phyloP scores from a whole-genome alignment of 2,888 invertebrate species.

The Cephalotes varians region DNA sequence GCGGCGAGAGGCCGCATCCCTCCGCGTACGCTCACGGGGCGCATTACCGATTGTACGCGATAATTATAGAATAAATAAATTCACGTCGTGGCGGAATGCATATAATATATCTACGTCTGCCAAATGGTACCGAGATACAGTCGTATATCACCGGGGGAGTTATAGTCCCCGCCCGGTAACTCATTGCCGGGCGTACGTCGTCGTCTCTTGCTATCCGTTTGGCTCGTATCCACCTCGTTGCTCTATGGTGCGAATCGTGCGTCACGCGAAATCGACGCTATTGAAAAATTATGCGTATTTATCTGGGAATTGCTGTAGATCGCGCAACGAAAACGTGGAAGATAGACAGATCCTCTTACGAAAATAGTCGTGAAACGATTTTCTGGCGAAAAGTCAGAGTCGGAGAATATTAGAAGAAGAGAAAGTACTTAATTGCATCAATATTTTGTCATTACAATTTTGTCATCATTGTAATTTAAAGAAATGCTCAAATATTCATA shows the following conservation, averaged over 20 bases:
- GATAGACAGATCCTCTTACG: not conserved
- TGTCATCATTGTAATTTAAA: too few species aligned
- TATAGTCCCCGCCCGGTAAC: slow-evolving; percentile 85
- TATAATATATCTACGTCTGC: slow-evolving; percentile 86
- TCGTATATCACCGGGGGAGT: slow-evolving; percentile 85
- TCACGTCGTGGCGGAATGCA: slow-evolving; percentile 84
- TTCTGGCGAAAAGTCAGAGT: not conserved
- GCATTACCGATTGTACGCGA: slow-evolving; percentile 84
- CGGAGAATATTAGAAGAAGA: not conserved
- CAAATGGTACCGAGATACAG: slow-evolving; percentile 86
- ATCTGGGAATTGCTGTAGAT: slow-evolving; percentile 23
- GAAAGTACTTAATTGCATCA: not conserved
- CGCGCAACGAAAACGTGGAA: slow-evolving; percentile 35
- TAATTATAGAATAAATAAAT: slow-evolving; percentile 86
- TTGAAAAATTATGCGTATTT: slow-evolving; percentile 65
- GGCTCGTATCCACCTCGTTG: slow-evolving; percentile 82
- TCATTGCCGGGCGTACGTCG: slow-evolving; percentile 80
- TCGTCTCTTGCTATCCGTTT: slow-evolving; percentile 78
- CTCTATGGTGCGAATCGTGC: slow-evolving; percentile 78
- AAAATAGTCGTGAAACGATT: not conserved
- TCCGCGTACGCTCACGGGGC: slow-evolving; percentile 61
- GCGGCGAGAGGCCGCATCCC: slow-evolving; percentile 56
- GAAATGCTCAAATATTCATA: not conserved
- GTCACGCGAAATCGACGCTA: slow-evolving; percentile 74
- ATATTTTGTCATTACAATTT: not conserved